These are phyloP conservation scores for Phorcus lineatus DNA, from an alignment of 2,888 invertebrate species.

Conservation along the genomic window DNA sequence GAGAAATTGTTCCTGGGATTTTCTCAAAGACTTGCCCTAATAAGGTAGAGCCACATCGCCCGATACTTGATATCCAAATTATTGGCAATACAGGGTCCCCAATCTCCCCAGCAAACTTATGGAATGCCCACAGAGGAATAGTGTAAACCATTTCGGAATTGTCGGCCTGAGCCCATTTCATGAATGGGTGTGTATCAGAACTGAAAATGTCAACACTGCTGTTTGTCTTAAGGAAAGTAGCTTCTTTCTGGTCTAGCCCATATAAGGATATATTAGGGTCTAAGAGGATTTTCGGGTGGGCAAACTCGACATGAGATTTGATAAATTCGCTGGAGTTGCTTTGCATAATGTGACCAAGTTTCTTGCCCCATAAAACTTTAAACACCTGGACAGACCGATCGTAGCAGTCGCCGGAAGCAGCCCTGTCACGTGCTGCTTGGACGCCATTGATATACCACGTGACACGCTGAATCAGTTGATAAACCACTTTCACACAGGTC, in stretches of 20 bases:
- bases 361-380: not conserved
- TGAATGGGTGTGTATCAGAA: slow-evolving; percentile 43
- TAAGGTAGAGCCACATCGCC: slow-evolving; percentile 56
- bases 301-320: slow-evolving; percentile 30
- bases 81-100: slow-evolving; percentile 44
- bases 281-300: slow-evolving; percentile 43
- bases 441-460: not conserved
- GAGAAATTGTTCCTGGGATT: slow-evolving; percentile 42
- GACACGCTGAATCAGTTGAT: not conserved
- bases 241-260: slow-evolving; percentile 38
- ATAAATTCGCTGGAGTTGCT: not conserved
- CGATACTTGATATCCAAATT: slow-evolving; percentile 50
- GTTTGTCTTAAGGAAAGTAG: slow-evolving; percentile 46
- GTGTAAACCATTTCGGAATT: slow-evolving; percentile 41
- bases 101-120: slow-evolving; percentile 40
- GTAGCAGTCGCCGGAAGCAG: not conserved
- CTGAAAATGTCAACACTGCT: slow-evolving; percentile 40
- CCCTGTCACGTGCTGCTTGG: not conserved
- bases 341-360: not conserved
- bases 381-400: not conserved
- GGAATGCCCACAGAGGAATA: slow-evolving; percentile 44
- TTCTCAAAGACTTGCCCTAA: slow-evolving; percentile 49
- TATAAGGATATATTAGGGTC: slow-evolving; percentile 46
- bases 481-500: not conserved
- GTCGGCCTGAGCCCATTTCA: slow-evolving; percentile 48